These are phyloP conservation scores for Neomonachus schauinslandi DNA, from an alignment of 2,113 vertebrate species.

Conservation along the genomic window DNA sequence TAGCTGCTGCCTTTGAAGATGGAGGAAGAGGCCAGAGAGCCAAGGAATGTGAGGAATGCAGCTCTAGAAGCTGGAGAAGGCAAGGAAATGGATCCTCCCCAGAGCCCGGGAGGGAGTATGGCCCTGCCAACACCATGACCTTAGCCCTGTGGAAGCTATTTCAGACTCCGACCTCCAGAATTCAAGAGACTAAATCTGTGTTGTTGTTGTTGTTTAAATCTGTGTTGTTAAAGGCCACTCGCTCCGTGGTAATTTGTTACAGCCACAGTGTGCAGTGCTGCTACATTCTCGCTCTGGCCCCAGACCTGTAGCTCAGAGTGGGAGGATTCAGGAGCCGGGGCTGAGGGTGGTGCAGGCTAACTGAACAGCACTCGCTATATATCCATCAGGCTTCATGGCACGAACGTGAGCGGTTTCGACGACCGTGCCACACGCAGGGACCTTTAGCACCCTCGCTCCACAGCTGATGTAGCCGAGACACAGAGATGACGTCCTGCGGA, in stretches of 20 bases:
- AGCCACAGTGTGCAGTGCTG: background rate
- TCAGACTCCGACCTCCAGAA: background rate
- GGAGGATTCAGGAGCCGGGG: background rate
- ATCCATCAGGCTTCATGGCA: accelerated
- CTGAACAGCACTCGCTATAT: accelerated
- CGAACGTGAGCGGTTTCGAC: accelerated
- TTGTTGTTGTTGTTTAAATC: background rate
- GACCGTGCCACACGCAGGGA: accelerated
- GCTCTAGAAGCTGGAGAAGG: background rate
- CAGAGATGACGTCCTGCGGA: background rate
- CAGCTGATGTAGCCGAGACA: background rate
- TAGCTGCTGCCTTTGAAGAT: background rate
- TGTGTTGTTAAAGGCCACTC: background rate
- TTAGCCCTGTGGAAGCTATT: background rate
- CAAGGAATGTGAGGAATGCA: background rate
- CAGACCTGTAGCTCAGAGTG: accelerated
- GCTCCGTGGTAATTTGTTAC: background rate
- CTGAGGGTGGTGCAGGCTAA: background rate
- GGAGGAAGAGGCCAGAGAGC: background rate
- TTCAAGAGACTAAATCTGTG: background rate
- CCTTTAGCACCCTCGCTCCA: background rate
- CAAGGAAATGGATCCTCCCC: background rate
- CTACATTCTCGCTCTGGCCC: background rate
- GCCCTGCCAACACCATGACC: background rate
- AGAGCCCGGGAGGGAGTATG: accelerated